These are phyloP conservation scores for Aphelenchoides bicaudatus DNA, from an alignment of 2,888 invertebrate genomes.

Conservation along the genomic window DNA sequence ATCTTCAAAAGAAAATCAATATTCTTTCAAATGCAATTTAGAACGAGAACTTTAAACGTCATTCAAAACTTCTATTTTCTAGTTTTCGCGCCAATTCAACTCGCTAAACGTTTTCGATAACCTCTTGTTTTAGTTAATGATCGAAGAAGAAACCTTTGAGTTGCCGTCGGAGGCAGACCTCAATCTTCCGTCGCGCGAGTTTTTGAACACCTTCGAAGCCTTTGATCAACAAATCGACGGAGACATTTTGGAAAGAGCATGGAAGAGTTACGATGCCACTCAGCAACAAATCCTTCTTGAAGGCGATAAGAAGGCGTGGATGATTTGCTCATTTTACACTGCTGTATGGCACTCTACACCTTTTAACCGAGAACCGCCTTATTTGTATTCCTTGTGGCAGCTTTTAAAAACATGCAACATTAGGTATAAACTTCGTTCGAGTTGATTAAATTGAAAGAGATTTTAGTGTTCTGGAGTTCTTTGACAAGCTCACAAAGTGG, in stretches of 20 bases:
- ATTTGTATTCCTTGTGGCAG: slow-evolving; percentile 29
- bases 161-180: too few relatives aligned
- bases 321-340: slow-evolving; percentile 37
- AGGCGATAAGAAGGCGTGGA: slow-evolving; percentile 34
- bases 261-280: slow-evolving; percentile 37
- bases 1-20: too few relatives aligned
- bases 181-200: slow-evolving; percentile 20
- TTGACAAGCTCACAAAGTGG: slow-evolving; percentile 89
- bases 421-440: slow-evolving; percentile 19
- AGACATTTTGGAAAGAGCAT: slow-evolving; percentile 38
- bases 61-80: too few relatives aligned
- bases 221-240: slow-evolving; percentile 30
- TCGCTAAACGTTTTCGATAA: background rate
- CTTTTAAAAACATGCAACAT: slow-evolving; percentile 32
- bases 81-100: too few relatives aligned
- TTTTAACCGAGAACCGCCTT: slow-evolving; percentile 33
- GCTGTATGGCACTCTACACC: slow-evolving; percentile 40
- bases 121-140: background rate
- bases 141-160: background rate
- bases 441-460: background rate
- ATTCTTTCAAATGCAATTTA: too few relatives aligned
- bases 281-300: slow-evolving; percentile 38
- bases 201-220: slow-evolving; percentile 25
- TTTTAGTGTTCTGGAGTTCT: slow-evolving; percentile 84
- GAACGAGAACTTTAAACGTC: too few relatives aligned